Percentiles rank a stretch among this genome's conserved stretches.
These are phyloP conservation scores for Corythoichthys intestinalis DNA, from an alignment of 2,113 vertebrate genomes.

Conservation along the genomic window DNA sequence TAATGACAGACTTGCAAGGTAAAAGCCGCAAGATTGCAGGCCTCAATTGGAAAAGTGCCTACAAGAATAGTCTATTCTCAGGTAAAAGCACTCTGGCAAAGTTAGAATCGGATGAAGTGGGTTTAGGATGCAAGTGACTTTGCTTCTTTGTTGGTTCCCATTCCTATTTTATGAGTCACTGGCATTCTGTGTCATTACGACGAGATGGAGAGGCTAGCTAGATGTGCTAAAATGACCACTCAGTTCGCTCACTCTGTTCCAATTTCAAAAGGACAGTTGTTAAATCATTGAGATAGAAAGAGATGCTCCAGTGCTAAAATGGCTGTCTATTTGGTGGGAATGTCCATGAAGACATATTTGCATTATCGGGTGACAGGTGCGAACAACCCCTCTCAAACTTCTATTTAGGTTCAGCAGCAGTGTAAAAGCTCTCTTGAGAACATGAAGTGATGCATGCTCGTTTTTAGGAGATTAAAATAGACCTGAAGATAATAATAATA, in stretches of 20 bases:
- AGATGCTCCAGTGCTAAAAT: slow-evolving; percentile 42
- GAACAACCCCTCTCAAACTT: slow-evolving; percentile 30
- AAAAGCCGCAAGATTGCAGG: slow-evolving; percentile 17
- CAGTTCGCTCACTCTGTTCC: neutral
- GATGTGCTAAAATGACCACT: slow-evolving; percentile 61
- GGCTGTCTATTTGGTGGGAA: slow-evolving; percentile 21
- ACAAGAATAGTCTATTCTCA: slow-evolving; percentile 21
- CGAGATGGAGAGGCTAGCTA: slow-evolving; percentile 40
- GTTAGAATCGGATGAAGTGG: slow-evolving; percentile 4
- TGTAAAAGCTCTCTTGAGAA: slow-evolving; percentile 40
- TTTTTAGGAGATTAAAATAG: slow-evolving; percentile 10
- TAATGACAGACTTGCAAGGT: slow-evolving; percentile 30
- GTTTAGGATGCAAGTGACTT: slow-evolving; percentile 17
- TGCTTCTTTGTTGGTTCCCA: slow-evolving; percentile 8
- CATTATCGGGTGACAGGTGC: slow-evolving; percentile 37
- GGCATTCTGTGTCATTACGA: slow-evolving; percentile 51
- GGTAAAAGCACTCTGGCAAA: slow-evolving; percentile 28
- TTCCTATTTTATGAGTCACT: slow-evolving; percentile 44
- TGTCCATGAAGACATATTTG: slow-evolving; percentile 32
- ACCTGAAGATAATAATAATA: slow-evolving; percentile 5
- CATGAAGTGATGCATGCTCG: slow-evolving; percentile 21
- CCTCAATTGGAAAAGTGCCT: slow-evolving; percentile 17
- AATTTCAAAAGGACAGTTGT: slow-evolving; percentile 7
- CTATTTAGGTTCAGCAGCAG: slow-evolving; percentile 52
- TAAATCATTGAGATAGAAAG: slow-evolving; percentile 51